Conservation (phyloP, 2,888 invertebrate genomes). For the Drymonia ruficornis region DNA sequence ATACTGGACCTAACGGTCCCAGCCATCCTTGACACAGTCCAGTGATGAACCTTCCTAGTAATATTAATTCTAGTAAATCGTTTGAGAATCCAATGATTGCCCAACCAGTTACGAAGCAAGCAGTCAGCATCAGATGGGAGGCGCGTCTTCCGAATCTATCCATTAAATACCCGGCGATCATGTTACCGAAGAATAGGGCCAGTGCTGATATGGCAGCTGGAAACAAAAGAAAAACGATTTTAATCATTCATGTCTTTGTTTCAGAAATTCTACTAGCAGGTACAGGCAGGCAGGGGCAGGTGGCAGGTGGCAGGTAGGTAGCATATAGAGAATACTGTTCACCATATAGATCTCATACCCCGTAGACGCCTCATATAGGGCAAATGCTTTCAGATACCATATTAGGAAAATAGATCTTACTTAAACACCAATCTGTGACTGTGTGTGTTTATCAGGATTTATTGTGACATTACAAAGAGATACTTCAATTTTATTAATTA, state of each 20-base stretch:
- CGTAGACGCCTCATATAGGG: no score
- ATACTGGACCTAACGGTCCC: constrained; percentile 83
- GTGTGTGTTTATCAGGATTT: no score
- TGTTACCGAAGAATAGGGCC: constrained; percentile 86
- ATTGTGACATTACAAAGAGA: no score
- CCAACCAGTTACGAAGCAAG: constrained; percentile 86
- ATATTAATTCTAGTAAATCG: constrained; percentile 68
- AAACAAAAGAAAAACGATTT: constrained; percentile 41
- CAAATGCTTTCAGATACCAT: no score
- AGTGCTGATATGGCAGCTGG: constrained; percentile 86
- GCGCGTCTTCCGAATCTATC: constrained; percentile 85
- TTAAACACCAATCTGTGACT: no score
- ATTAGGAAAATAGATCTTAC: no score
- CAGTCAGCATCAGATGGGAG: constrained; percentile 79
- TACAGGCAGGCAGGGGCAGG: no score
- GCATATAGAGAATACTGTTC: no score
- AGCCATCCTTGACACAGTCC: constrained; percentile 85
- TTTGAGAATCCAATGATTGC: constrained; percentile 80
- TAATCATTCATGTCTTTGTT: neutral
- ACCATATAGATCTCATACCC: no score
- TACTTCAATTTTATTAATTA: no score
- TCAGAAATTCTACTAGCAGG: no score
- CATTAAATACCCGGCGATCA: constrained; percentile 85
- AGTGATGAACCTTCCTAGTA: constrained; percentile 83
- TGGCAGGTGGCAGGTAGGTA: no score